Percentiles rank a stretch among this genome's conserved stretches.
Evolutionary conservation across 30 jellyfish, hydroid and myxozoan genomes (phyloP).

Genomic region (Sanderia malayensis): DNA sequence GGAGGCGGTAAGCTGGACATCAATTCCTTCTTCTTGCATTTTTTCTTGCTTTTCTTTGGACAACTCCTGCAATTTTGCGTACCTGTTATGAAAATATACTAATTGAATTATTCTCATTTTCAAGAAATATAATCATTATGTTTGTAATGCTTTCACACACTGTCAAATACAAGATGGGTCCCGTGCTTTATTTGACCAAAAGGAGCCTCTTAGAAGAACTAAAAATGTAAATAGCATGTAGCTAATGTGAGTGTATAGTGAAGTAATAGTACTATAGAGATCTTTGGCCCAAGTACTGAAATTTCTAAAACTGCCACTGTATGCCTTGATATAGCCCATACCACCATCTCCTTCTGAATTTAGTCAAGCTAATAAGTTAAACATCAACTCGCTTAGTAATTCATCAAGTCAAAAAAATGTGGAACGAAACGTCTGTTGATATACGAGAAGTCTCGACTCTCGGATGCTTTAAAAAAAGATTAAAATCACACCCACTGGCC

Average conservation of each 20-base stretch:
- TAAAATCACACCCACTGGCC: neutral
- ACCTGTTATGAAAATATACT: constrained; percentile 9
- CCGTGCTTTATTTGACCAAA: neutral
- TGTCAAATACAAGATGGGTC: neutral
- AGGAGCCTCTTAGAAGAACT: neutral
- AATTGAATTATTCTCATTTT: neutral
- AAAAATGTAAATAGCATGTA: neutral
- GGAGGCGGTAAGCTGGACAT: constrained; percentile 27
- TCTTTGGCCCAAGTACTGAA: too few species aligned
- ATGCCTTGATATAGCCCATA: too few species aligned
- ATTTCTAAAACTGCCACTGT: too few species aligned
- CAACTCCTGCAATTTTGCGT: constrained; percentile 32
- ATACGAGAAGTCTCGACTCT: neutral
- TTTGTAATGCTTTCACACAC: neutral
- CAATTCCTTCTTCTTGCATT: constrained; percentile 39
- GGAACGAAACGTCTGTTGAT: neutral
- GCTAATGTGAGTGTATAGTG: neutral
- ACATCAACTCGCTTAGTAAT: too few species aligned
- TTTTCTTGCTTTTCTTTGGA: constrained; percentile 37
- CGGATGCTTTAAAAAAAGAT: neutral
- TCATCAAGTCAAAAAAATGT: too few species aligned
- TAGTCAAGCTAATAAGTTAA: too few species aligned
- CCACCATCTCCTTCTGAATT: too few species aligned
- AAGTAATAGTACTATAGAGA: too few species aligned
- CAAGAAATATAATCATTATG: neutral